These are phyloP conservation scores for Calephelis nemesis DNA, from an alignment of 1,140 invertebrate species.

Conservation along the genomic window DNA sequence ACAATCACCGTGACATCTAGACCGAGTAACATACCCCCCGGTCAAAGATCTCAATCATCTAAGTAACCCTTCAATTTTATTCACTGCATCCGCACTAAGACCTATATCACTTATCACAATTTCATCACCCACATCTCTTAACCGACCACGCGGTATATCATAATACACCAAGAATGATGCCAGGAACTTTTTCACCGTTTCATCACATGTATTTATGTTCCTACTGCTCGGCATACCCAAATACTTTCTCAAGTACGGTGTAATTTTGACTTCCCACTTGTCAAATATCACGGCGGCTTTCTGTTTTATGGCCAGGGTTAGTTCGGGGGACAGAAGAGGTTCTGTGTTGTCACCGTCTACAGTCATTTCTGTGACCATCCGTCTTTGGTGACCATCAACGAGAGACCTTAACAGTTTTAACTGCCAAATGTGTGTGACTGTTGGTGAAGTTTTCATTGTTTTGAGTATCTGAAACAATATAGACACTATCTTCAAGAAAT, in stretches of 20 bases:
- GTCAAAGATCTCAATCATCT: conserved; percentile 51
- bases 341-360: conserved; percentile 50
- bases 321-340: conserved; percentile 63
- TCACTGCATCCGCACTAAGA: conserved; percentile 50
- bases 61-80: conserved; percentile 55
- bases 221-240: conserved; percentile 53
- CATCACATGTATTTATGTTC: conserved; percentile 44
- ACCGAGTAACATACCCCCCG: conserved; percentile 44
- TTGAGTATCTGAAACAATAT: conserved; percentile 72
- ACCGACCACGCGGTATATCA: conserved; percentile 76
- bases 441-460: conserved; percentile 70
- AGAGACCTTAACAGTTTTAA: conserved; percentile 81
- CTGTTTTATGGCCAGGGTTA: conserved; percentile 80
- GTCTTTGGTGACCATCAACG: conserved; percentile 56
- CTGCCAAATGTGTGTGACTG: conserved; percentile 82
- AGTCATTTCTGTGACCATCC: conserved; percentile 42
- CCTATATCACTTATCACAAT: conserved; percentile 55
- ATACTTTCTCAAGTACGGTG: conserved; percentile 73
- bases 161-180: conserved; percentile 82
- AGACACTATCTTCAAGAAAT: conserved; percentile 31
- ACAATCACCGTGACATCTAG: conserved; percentile 42
- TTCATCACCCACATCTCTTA: conserved; percentile 56
- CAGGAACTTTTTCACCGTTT: conserved; percentile 65
- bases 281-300: conserved; percentile 78
- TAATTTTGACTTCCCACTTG: conserved; percentile 78